Evolutionary conservation across 2,797 vertebrate genomes (phyloP).

Genomic region (Hydrolagus colliei): DNA sequence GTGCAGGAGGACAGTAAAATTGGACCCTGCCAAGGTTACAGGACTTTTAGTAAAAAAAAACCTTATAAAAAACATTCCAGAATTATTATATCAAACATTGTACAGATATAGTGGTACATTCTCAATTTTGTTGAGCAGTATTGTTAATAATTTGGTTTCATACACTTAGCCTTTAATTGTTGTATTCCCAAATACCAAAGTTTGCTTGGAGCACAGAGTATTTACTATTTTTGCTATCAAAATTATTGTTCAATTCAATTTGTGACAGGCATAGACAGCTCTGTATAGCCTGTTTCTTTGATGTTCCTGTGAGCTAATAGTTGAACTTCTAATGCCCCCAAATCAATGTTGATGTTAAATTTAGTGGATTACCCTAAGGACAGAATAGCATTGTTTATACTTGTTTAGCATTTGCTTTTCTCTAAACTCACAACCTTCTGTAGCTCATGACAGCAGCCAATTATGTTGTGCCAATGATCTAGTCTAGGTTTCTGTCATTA

Average conservation of each 20-base stretch:
- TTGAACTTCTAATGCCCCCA: slow-evolving; percentile 30
- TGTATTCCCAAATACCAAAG: not conserved
- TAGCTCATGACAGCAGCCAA: slow-evolving; percentile 25
- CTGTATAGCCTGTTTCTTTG: slow-evolving; percentile 33
- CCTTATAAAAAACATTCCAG: no score
- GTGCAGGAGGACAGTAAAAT: not conserved
- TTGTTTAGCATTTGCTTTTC: slow-evolving; percentile 26
- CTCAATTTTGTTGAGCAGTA: no score
- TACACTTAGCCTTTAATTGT: no score
- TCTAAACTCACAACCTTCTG: slow-evolving; percentile 19
- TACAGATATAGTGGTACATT: no score
- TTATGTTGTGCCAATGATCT: slow-evolving; percentile 22
- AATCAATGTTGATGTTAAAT: slow-evolving; percentile 25
- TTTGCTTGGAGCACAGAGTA: not conserved
- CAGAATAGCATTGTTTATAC: slow-evolving; percentile 31
- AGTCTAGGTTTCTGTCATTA: not conserved
- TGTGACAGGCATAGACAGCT: slow-evolving; percentile 26
- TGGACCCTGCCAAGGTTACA: not conserved
- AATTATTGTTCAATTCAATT: slow-evolving; percentile 30
- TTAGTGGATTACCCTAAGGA: slow-evolving; percentile 22
- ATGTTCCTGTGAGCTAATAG: slow-evolving; percentile 34
- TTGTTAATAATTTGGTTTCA: no score
- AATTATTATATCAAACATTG: no score
- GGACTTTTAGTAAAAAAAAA: not conserved
- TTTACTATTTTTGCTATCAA: slow-evolving; percentile 28